phyloP scores from a whole-genome alignment of 2,113 vertebrate species.

The Corythoichthys intestinalis region DNA sequence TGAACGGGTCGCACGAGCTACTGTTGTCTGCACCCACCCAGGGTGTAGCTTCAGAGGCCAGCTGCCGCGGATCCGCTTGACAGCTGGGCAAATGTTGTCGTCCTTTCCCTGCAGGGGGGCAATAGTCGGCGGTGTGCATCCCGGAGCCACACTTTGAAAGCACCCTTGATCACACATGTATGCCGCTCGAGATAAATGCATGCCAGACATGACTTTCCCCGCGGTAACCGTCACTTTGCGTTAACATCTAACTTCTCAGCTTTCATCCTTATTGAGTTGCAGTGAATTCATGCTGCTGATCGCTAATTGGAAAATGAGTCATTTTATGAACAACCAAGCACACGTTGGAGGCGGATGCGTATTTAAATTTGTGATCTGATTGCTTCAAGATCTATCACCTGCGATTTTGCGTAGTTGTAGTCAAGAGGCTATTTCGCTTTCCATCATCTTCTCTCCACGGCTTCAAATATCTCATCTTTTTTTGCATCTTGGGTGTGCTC shows the following conservation, averaged over 20 bases:
- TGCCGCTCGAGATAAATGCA: slow-evolving; percentile 31
- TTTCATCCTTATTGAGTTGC: slow-evolving; percentile 18
- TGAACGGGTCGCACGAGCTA: slow-evolving; percentile 1
- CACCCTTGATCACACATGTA: slow-evolving; percentile 44
- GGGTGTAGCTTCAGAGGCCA: slow-evolving; percentile 44
- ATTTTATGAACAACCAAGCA: slow-evolving; percentile 11
- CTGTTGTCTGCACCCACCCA: slow-evolving; percentile 38
- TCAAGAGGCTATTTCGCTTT: slow-evolving; percentile 33
- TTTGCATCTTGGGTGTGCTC: slow-evolving; percentile 57
- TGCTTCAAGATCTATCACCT: slow-evolving; percentile 12
- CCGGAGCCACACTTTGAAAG: slow-evolving; percentile 52
- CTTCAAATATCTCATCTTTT: slow-evolving; percentile 40
- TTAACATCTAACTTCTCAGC: slow-evolving; percentile 22
- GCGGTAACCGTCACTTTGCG: slow-evolving; percentile 30
- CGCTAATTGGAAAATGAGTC: slow-evolving; percentile 13
- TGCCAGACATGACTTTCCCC: slow-evolving; percentile 29
- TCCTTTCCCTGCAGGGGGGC: slow-evolving; percentile 40
- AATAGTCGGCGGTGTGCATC: slow-evolving; percentile 25
- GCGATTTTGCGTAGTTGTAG: slow-evolving; percentile 27
- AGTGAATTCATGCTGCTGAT: slow-evolving; percentile 14
- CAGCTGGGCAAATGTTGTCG: slow-evolving; percentile 59
- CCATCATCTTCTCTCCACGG: slow-evolving; percentile 1
- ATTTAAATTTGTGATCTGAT: slow-evolving; percentile 17
- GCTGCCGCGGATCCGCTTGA: slow-evolving; percentile 40
- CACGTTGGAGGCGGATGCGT: slow-evolving; percentile 4